These are phyloP conservation scores for Rhinoptilus africanus DNA, from an alignment of 2,113 vertebrate genomes.

Conservation along the genomic window DNA sequence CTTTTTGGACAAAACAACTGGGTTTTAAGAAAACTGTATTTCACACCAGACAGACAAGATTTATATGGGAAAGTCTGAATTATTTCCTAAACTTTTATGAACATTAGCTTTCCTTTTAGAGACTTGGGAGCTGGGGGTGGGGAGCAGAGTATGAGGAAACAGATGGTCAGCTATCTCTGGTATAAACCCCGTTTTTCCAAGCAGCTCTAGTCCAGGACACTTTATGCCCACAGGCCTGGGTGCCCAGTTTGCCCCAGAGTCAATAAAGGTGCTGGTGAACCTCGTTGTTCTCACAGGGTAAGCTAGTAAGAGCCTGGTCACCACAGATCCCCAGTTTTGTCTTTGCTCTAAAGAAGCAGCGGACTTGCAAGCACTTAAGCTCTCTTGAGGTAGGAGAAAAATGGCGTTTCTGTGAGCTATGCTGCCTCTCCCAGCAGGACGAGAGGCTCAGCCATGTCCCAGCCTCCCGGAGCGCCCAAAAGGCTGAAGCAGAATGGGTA, in stretches of 20 bases:
- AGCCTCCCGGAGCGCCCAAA: neutral
- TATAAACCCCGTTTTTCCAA: neutral
- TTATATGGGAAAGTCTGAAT: neutral
- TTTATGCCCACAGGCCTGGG: neutral
- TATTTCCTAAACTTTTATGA: neutral
- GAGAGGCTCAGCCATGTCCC: rapidly evolving
- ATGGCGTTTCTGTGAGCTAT: neutral
- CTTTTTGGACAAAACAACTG: neutral
- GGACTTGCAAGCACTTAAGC: slow-evolving; percentile 19
- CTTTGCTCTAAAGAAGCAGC: neutral
- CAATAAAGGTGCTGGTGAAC: neutral
- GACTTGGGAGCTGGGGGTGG: neutral
- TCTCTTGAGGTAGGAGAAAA: slow-evolving; percentile 61
- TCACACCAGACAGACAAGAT: neutral
- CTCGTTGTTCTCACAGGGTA: neutral
- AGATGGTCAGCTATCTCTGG: neutral
- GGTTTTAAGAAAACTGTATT: neutral
- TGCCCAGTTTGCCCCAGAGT: neutral
- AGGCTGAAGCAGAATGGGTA: neutral
- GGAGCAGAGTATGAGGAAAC: neutral
- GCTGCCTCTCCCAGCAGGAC: neutral
- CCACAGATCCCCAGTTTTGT: neutral
- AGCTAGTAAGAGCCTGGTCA: neutral
- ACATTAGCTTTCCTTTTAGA: neutral
- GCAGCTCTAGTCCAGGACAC: neutral